Evolutionary conservation across 2,797 vertebrate species (phyloP), one percentile per base, ranked within the genome.

Genomic region (Epinephelus awoara): DNA sequence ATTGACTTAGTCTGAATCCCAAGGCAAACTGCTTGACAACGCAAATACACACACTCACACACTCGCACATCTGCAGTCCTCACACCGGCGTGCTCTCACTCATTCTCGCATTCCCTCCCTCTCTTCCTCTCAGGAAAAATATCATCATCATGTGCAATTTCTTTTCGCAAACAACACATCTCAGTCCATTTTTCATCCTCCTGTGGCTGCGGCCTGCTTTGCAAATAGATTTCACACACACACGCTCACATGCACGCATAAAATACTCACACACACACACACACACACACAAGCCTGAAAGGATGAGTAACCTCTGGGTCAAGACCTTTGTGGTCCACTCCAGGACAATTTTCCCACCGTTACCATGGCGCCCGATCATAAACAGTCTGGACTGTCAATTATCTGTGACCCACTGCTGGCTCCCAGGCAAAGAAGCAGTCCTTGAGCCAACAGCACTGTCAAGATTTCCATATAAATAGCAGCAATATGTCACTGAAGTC

Each of bases 1-100:
- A 86, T 71, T 83, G 81, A 77, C 64, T 90, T 73, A 69, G 62
- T 65, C 66, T 83, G 63, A 85, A 75, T 87, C 79, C 70, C 76
- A 77, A 62, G 44, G 78, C 78, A 84, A 80, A 69, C 21, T 51
- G 55, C 58, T 66, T 42, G 72, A 74, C 54, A 62, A 68, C 67
- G 64, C 62, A 59, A 1, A 23, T 23, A 23, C 23, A 70, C 69
- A 80, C 51, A 79, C 54, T 27, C 71, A 79, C 59, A 59, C 58
- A 57, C 40, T 49, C 15, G 14, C 72, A 69, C 79, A 77, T 79
- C 80, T 87, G 77, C 52, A 59, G 64, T 74, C 69, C 15, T 66
- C 34, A 17, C 59, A 38, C 55, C 2, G 8, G 3, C 47, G 68
- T 14, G 2, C 40, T 56, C 13, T 59, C 21, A 68, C 21, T 71